Evolutionary conservation across 1,140 invertebrate genomes (phyloP).

Genomic region (Temnothorax nylanderi): DNA sequence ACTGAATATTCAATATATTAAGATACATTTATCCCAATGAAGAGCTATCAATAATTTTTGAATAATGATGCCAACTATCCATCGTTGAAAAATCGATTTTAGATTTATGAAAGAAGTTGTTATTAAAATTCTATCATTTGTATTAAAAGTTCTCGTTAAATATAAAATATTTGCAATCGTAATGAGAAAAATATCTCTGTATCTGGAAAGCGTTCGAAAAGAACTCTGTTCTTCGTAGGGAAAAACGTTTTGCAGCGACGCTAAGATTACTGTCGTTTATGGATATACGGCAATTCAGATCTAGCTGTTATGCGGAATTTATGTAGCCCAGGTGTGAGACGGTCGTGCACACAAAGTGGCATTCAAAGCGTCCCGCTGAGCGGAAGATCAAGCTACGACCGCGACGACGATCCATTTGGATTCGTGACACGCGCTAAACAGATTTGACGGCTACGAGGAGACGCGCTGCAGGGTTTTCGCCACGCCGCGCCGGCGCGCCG

Average conservation of each 20-base stretch:
- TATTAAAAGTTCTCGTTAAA: background rate
- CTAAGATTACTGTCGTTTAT: slow-evolving; percentile 2
- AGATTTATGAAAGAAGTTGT: background rate
- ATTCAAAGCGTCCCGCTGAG: slow-evolving; percentile 52
- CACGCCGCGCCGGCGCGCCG: background rate
- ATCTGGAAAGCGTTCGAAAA: background rate
- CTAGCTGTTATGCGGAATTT: slow-evolving; percentile 8
- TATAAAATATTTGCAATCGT: background rate
- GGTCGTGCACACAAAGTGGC: slow-evolving; percentile 3
- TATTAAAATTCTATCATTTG: background rate
- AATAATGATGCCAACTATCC: background rate
- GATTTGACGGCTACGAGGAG: slow-evolving; percentile 60
- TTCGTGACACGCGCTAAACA: slow-evolving; percentile 69
- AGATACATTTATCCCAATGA: background rate
- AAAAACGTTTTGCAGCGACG: background rate
- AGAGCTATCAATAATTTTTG: background rate
- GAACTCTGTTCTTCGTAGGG: background rate
- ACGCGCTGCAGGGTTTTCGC: slow-evolving; percentile 32
- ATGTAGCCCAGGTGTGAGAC: slow-evolving; percentile 14
- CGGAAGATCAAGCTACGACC: background rate
- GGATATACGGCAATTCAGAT: background rate
- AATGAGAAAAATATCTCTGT: background rate
- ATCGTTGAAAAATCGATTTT: background rate
- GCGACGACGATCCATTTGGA: slow-evolving; percentile 56
- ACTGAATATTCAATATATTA: background rate